phyloP scores from a whole-genome alignment of 2,888 invertebrate genomes.

The Encarsia formosa region DNA sequence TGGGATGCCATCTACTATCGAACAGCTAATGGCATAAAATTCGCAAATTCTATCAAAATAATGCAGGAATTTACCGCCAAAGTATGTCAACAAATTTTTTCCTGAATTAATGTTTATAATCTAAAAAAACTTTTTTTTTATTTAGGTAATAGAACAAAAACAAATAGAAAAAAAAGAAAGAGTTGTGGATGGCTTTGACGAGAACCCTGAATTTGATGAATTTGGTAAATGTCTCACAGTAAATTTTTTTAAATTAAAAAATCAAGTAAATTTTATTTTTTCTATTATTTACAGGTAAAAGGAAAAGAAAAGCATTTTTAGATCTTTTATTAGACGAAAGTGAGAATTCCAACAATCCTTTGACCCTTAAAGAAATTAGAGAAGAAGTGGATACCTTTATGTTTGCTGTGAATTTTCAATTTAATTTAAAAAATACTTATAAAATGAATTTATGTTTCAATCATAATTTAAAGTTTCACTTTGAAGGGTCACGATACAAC shows the following conservation, averaged over 20 bases:
- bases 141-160: constrained; percentile 10
- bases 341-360: background rate
- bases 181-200: no score
- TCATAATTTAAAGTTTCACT: background rate
- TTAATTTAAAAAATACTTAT: no score
- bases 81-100: constrained; percentile 14
- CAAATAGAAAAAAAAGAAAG: background rate
- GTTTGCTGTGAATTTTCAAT: constrained; percentile 59
- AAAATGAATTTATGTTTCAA: background rate
- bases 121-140: background rate
- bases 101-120: background rate
- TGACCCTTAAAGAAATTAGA: constrained; percentile 13
- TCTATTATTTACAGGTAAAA: background rate
- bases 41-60: constrained; percentile 23
- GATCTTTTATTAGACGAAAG: constrained; percentile 10
- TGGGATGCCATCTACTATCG: constrained; percentile 32
- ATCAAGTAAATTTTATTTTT: no score
- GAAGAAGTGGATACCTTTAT: constrained; percentile 64
- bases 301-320: background rate
- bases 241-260: no score
- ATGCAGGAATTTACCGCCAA: constrained; percentile 31
- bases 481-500: constrained; percentile 55
- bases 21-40: constrained; percentile 30
- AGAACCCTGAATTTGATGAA: no score
- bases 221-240: no score